Percentiles rank a stretch among this genome's conserved stretches.
phyloP scores from a whole-genome alignment of 2,888 invertebrate genomes.

The Vesta saturnalis region DNA sequence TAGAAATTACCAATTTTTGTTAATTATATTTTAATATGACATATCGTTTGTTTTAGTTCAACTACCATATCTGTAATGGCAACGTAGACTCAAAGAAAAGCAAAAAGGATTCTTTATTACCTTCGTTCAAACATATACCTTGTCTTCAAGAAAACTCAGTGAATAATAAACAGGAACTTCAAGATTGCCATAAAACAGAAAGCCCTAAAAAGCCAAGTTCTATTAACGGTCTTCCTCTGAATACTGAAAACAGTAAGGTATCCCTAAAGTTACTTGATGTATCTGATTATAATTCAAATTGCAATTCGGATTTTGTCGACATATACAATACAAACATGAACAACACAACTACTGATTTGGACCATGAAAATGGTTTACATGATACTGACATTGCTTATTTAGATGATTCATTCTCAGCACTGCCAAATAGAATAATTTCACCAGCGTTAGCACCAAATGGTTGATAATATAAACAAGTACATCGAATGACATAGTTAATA shows the following conservation, averaged over 20 bases:
- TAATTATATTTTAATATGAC: not conserved
- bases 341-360: conserved; percentile 22
- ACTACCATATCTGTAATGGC: conserved; percentile 44
- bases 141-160: not conserved
- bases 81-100: conserved; percentile 39
- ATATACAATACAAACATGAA: conserved; percentile 21
- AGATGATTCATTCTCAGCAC: conserved; percentile 49
- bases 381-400: conserved; percentile 54
- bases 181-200: not conserved
- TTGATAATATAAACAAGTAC: conserved; percentile 45
- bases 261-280: not conserved
- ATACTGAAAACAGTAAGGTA: conserved; percentile 16
- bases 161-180: not conserved
- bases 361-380: conserved; percentile 48
- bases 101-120: conserved; percentile 4
- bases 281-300: conserved; percentile 38
- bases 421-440: conserved; percentile 50
- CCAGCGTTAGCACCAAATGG: conserved; percentile 58
- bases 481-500: conserved; percentile 34
- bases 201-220: not conserved
- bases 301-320: conserved; percentile 30
- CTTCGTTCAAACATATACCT: conserved; percentile 8
- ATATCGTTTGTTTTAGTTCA: conserved; percentile 24
- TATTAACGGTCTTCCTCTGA: not conserved
- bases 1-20: too few species aligned